Conservation (phyloP, 1,140 invertebrate genomes). For the Psilanteris sp. region DNA sequence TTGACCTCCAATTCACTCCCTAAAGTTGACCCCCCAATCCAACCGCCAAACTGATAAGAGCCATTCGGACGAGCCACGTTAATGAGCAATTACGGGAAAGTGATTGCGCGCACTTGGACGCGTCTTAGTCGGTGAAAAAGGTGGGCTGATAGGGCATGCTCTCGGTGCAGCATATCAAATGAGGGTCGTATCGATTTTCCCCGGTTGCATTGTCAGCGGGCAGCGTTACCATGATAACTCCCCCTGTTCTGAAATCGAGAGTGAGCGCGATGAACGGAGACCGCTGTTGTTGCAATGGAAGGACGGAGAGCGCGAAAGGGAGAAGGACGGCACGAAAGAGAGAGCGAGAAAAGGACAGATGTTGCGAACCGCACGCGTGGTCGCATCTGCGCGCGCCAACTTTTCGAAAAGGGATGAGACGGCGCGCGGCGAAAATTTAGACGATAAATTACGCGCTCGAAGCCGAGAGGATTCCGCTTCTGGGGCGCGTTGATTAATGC, state of each 20-base stretch:
- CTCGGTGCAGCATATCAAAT: conserved; percentile 71
- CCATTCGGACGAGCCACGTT: not conserved
- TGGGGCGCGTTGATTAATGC: conserved; percentile 13
- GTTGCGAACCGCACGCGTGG: conserved; percentile 9
- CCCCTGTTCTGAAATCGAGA: conserved; percentile 65
- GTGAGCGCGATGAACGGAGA: conserved; percentile 24
- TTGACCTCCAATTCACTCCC: no score
- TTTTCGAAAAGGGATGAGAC: conserved; percentile 18
- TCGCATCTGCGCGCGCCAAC: conserved; percentile 22
- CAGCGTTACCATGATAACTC: conserved; percentile 78
- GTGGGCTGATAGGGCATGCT: conserved; percentile 64
- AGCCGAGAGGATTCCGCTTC: conserved; percentile 15
- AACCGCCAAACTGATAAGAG: no score
- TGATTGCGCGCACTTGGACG: conserved; percentile 7
- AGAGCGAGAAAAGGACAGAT: no score
- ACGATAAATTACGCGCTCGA: conserved; percentile 27
- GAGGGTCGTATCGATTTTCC: conserved; percentile 76
- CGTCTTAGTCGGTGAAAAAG: conserved; percentile 46
- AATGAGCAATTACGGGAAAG: conserved; percentile 24
- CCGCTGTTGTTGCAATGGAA: not conserved
- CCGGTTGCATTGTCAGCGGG: conserved; percentile 72
- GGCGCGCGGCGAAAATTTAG: conserved; percentile 2
- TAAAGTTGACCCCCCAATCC: no score
- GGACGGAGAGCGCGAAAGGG: not conserved
- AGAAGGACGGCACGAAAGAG: no score